Base-by-base conservation (phyloP, 2,888 invertebrate species). In the Phengaris alcon region DNA sequence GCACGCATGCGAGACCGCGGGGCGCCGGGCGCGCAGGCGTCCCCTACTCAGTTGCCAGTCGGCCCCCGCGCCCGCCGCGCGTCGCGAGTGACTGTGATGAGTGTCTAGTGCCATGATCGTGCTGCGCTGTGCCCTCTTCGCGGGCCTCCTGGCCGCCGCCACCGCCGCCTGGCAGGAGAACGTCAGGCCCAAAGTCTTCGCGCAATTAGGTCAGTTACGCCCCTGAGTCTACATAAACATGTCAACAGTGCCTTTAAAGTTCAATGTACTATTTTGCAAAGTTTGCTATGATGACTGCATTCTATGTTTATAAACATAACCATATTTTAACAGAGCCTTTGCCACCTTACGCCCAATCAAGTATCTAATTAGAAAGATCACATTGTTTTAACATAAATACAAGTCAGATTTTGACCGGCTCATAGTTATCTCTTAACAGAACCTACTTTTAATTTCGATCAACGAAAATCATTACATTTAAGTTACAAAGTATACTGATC, bases 151-250 rank as follows among this genome's bases (percentile, higher is more conserved):
- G 91, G 91, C 93, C 93, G 85, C 86, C 84, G 90, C 91, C 92
- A 93, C 87, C 94, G 95, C 86, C 79, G 96, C 97, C 85, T 97
- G 97, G 97, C 97, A 97, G 95, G 97, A 97, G 93, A 97, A 97
- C 93, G 96, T 97, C 91, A 95, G 97, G 94, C 97, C 97, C 87
- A 97, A 97, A 95, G 97, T 97, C 96, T 97, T 97, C 95, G 97
- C 97, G 90, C 97, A 97, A 95, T 94, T 97, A 95, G 97, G 97
- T 97, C 92, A 96, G 97, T 81, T 68, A 52, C 76, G 13, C n/a
- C 59, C 51, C 6, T 13, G 10, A 48, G 35, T 35, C 35, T 22
- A 22, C 22, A 35, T 35, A 35, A 35, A 35, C 35, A 35, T 48
- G 48, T 7, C 48, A 48, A 48, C 48, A 48, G 48, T 48, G 48